These are phyloP conservation scores for Tineola bisselliella DNA, from an alignment of 2,888 invertebrate species.

Conservation along the genomic window DNA sequence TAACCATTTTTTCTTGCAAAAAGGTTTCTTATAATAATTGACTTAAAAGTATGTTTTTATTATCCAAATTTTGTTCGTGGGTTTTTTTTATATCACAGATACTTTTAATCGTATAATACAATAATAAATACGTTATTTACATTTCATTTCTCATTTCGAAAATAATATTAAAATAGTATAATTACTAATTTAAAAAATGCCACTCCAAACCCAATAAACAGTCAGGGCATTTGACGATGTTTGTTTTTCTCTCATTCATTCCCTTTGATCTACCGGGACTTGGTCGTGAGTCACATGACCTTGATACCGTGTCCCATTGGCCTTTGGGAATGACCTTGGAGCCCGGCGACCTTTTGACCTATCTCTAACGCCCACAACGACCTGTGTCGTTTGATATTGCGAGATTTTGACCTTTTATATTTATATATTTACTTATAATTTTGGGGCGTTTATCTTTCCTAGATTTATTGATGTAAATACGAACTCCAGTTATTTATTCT, in stretches of 20 bases:
- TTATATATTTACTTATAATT: not conserved
- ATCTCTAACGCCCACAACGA: not conserved
- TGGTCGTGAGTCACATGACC: not conserved
- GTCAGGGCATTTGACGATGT: not conserved
- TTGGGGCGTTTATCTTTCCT: no score
- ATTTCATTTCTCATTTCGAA: no score
- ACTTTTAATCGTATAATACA: no score
- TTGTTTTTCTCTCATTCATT: not conserved
- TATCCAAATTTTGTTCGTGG: no score
- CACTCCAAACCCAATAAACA: not conserved
- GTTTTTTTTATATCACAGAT: no score
- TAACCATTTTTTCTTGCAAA: not conserved
- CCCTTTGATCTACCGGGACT: not conserved
- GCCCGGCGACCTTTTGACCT: slow-evolving; percentile 7
- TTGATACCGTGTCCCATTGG: slow-evolving; percentile 9
- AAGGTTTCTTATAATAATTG: no score
- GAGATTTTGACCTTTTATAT: not conserved
- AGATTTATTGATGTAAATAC: no score
- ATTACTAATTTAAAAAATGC: no score
- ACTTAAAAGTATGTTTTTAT: no score
- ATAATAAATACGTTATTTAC: no score
- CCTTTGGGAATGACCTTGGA: not conserved
- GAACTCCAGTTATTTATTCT: no score
- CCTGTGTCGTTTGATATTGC: not conserved
- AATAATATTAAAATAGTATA: no score